These are phyloP conservation scores for Pristionchus arcanus DNA, from an alignment of 2,888 invertebrate species.

Conservation along the genomic window DNA sequence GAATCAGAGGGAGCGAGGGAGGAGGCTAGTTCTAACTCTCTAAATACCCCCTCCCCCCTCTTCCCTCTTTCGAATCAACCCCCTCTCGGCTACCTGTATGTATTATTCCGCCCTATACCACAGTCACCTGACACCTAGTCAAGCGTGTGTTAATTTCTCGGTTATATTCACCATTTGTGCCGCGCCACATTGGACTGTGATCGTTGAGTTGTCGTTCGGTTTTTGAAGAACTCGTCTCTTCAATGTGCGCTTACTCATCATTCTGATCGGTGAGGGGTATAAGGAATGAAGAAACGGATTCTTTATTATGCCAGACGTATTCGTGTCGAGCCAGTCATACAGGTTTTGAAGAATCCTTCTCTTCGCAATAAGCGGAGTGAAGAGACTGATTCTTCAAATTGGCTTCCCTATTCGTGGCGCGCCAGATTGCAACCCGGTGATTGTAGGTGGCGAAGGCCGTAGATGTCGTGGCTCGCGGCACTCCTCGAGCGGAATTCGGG, in stretches of 20 bases:
- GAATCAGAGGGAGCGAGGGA: neutral
- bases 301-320: too few species aligned
- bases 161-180: neutral
- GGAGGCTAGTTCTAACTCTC: slow-evolving; percentile 13
- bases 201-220: neutral
- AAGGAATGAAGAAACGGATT: too few species aligned
- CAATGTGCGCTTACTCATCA: too few species aligned
- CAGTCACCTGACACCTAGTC: neutral
- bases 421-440: neutral
- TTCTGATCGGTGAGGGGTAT: too few species aligned
- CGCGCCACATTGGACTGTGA: neutral
- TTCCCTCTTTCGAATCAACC: neutral
- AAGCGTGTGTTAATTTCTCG: neutral
- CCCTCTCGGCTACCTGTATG: neutral
- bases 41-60: slow-evolving; percentile 1
- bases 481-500: slow-evolving; percentile 59
- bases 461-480: slow-evolving; percentile 57
- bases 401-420: neutral
- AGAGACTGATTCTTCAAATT: too few species aligned
- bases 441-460: neutral
- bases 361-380: too few species aligned
- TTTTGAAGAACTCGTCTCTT: too few species aligned
- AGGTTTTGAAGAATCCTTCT: too few species aligned
- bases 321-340: too few species aligned
- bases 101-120: neutral